Evolutionary conservation across 1,140 invertebrate species (phyloP), one percentile per base, ranked within the genome.

Genomic region (Neodiprion pinetum): DNA sequence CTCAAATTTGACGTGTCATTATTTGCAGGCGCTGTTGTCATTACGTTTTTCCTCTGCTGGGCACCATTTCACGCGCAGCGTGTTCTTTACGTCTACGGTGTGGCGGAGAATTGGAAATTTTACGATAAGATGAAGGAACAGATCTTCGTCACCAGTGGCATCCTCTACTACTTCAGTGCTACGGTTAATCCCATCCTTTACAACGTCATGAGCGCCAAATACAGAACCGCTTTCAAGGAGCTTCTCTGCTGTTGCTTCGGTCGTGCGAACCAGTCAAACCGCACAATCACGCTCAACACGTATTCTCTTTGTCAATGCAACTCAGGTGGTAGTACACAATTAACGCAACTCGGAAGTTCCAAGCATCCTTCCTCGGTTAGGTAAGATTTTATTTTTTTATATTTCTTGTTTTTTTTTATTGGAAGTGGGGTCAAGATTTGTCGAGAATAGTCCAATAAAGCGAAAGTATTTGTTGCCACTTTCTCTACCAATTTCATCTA

Each of bases 11-110:
- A 40, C 28, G 28, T 40, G 28, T 40, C 28, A 40, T 82, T 70
- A 75, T 75, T 89, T 89, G 28, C 89, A 98, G 97, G 95, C 77
- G 95, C 95, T 2, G 96, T 98, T 9, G 96, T 97, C 21, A 91
- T 97, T 4, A 95, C 95, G 1, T 98, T 98, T 89, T 97, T 97
- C 89, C 88, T 96, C 1, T 97, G 96, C 89, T 98, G 96, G 96
- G 95, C 95, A 1, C 96, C 97, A 48, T 98, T 97, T 88, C 96
- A 98, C 87, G 91, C 94, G 71, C 97, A 98, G 85, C 87, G 95
- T 1, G 86, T 96, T 70, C 90, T 94, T 83, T 92, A 91, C 79
- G 86, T 93, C 66, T 92, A 94, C 84, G 92, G 89, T 71, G 5
- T 5, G 28, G 85, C 28, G 28, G 85, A 86, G 67, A 80, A 91